phyloP scores from a whole-genome alignment of 2,113 vertebrate genomes.

The Cavia aperea region DNA sequence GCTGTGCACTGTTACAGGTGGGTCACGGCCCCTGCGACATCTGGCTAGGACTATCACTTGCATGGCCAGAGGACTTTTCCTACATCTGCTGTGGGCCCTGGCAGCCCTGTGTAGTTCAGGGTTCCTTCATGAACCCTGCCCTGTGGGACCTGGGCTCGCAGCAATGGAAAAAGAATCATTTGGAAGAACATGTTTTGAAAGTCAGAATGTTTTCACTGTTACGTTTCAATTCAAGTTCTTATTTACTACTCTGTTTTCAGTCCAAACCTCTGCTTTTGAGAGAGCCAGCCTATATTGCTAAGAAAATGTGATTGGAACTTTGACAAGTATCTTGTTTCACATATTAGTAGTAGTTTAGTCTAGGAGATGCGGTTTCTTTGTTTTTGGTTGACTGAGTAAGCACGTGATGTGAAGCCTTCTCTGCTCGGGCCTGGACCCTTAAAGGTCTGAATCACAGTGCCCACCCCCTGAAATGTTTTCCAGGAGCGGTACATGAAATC shows the following conservation, averaged over 20 bases:
- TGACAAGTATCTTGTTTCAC: conserved; percentile 21
- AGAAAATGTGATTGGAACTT: conserved; percentile 3
- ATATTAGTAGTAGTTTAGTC: neutral
- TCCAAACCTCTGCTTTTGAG: neutral
- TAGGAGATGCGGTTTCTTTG: neutral
- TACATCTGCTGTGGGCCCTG: no score
- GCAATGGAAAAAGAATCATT: neutral
- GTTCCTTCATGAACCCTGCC: neutral
- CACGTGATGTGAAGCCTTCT: neutral
- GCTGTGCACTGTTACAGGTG: neutral
- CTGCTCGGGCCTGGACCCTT: neutral
- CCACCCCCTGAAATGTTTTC: conserved; percentile 40
- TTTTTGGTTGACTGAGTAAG: neutral
- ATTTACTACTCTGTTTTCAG: conserved; percentile 15
- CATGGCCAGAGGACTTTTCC: neutral
- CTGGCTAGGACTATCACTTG: neutral
- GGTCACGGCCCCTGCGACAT: neutral
- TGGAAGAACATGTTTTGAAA: neutral
- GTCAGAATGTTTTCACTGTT: neutral
- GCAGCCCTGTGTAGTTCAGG: neutral
- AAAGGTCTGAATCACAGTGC: neutral
- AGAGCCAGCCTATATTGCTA: neutral
- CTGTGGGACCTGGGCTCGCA: neutral
- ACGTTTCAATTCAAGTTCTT: neutral
- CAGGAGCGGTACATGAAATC: conserved; percentile 72